These are phyloP conservation scores for Nettapus auritus DNA, from an alignment of 2,113 vertebrate genomes.

Conservation along the genomic window DNA sequence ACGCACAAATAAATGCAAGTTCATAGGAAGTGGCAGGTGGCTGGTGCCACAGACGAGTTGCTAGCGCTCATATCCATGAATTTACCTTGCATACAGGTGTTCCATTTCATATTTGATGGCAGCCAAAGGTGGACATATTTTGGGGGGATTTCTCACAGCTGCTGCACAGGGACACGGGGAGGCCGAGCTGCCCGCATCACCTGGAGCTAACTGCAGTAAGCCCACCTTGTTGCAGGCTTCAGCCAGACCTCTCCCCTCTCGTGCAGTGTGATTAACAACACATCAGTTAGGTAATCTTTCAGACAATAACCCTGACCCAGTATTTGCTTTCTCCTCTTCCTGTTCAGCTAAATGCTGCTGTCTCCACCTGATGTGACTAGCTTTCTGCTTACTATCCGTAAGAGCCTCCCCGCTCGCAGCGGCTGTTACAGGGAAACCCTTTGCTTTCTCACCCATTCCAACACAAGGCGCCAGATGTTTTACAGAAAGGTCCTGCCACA, in stretches of 20 bases:
- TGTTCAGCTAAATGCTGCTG: not conserved
- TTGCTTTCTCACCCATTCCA: not conserved
- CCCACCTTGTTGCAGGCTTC: not conserved
- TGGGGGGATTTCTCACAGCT: slow-evolving; percentile 13
- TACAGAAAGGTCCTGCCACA: not conserved
- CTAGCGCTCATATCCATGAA: not conserved
- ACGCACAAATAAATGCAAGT: not conserved
- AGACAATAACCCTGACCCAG: not conserved
- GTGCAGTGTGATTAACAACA: not conserved
- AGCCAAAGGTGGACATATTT: not conserved
- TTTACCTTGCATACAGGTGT: slow-evolving; percentile 27
- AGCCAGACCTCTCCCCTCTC: not conserved
- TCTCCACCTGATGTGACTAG: not conserved
- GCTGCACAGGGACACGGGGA: not conserved
- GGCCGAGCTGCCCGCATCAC: not conserved
- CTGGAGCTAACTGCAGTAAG: not conserved
- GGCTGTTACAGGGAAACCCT: not conserved
- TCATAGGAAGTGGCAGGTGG: not conserved
- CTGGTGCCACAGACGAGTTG: not conserved
- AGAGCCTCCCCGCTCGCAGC: fast-evolving
- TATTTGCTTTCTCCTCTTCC: not conserved
- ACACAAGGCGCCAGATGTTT: fast-evolving
- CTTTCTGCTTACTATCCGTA: fast-evolving
- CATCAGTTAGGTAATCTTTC: not conserved
- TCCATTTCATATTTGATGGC: slow-evolving; percentile 36